phyloP scores from a whole-genome alignment of 2,888 invertebrate genomes.

The Drosophila pseudotakahashii region DNA sequence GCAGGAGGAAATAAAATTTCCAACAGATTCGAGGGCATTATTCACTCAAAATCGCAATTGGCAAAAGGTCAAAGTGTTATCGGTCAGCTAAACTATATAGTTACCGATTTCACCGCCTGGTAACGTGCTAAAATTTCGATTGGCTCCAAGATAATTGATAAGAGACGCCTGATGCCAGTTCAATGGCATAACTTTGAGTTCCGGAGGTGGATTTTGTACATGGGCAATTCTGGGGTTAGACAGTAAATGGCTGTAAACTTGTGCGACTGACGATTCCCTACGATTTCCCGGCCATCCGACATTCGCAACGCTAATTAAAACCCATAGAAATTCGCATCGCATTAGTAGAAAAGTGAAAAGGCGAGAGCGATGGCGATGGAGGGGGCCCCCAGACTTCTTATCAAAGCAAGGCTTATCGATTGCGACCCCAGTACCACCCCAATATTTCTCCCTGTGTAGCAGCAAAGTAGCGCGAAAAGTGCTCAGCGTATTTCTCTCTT shows the following conservation, averaged over 20 bases:
- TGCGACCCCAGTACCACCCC: slow-evolving; percentile 23
- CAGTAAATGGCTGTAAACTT: slow-evolving; percentile 3
- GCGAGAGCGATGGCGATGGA: not conserved
- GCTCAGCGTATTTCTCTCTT: slow-evolving; percentile 10
- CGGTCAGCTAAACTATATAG: slow-evolving; percentile 10
- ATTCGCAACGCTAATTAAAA: slow-evolving; percentile 52
- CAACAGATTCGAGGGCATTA: slow-evolving; percentile 1
- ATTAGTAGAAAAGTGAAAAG: slow-evolving; percentile 3
- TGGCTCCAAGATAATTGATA: slow-evolving; percentile 53
- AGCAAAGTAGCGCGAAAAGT: slow-evolving; percentile 32
- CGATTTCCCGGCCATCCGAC: slow-evolving; percentile 5
- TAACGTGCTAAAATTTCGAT: slow-evolving; percentile 38
- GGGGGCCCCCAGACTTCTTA: slow-evolving; percentile 19
- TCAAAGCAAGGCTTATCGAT: slow-evolving; percentile 67
- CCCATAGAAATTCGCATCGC: slow-evolving; percentile 59
- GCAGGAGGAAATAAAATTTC: slow-evolving; percentile 33
- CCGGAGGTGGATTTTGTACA: not conserved
- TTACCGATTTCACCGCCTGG: slow-evolving; percentile 45
- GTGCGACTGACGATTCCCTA: slow-evolving; percentile 4
- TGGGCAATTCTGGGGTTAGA: slow-evolving; percentile 18
- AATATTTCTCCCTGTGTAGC: slow-evolving; percentile 29
- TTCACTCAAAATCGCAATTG: not conserved
- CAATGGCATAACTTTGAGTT: slow-evolving; percentile 54
- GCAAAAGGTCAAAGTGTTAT: slow-evolving; percentile 41
- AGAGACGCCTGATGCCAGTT: slow-evolving; percentile 41